Evolutionary conservation across 2,113 vertebrate genomes (phyloP), one percentile per base, ranked within the genome.

Genomic region (Corydoras sp.): DNA sequence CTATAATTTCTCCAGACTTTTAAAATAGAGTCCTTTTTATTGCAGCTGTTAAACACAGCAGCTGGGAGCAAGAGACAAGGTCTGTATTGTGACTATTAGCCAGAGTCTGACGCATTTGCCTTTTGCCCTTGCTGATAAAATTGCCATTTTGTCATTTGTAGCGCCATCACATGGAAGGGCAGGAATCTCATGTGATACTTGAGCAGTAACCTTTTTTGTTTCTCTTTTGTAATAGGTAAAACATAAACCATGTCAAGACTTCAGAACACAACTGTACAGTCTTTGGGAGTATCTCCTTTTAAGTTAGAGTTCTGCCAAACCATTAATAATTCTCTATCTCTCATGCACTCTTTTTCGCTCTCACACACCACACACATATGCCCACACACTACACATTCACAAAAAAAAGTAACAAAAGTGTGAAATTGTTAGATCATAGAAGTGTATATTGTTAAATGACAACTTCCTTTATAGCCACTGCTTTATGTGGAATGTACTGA

Each of bases 101-200:
- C 80, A 76, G 79, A 82, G 81, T 83, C 86, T 89, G 87, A 88
- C 80, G 77, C 75, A 76, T 83, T 87, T 64, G 67, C 82, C 87
- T 86, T 83, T 86, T 86, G 81, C 80, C 80, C 79, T 51, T 68
- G 50, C 43, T 73, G 58, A 68, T 64, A 79, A 81, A 49, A 79
- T 80, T 78, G 58, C 80, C 82, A 83, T 78, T 75, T 71, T 81
- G 80, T 86, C 86, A 90, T 89, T 87, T 89, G 86, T 81, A 89
- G 79, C 72, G 78, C 80, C 81, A 85, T 89, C 88, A 90, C 86
- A 79, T 80, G 85, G 84, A 70, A 69, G 77, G 79, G 79, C 75
- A 74, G 69, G 74, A 76, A 32, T 73, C 60, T 90, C 84, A 87
- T 88, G 86, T 89, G 88, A 87, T 86, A 76, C 58, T 64, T 9